phyloP scores from a whole-genome alignment of 2,113 vertebrate species.

The Hippocampus mohnikei region DNA sequence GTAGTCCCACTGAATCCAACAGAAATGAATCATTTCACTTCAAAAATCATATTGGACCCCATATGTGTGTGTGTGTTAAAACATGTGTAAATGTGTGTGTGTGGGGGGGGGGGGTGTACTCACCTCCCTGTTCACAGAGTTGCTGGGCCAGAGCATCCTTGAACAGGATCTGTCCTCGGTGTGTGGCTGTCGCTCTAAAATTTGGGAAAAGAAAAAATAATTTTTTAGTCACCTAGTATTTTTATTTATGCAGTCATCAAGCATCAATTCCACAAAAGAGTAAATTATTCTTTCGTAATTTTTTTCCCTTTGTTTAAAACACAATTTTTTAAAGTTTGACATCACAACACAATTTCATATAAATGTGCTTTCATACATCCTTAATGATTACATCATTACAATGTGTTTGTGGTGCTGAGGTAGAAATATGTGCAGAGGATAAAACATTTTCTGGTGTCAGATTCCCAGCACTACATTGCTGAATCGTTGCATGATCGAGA shows the following conservation, averaged over 20 bases:
- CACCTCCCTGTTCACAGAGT: slow-evolving; percentile 97
- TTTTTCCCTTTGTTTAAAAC: not conserved
- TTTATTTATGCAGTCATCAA: not conserved
- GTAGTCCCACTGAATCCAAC: too few species aligned
- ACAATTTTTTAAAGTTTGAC: not conserved
- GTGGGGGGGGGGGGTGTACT: slow-evolving; percentile 29
- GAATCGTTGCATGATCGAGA: slow-evolving; percentile 12
- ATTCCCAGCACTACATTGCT: not conserved
- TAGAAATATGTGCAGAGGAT: slow-evolving; percentile 1
- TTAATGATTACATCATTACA: not conserved
- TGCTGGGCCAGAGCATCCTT: slow-evolving; percentile 98
- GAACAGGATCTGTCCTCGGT: slow-evolving; percentile 95
- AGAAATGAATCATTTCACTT: too few species aligned
- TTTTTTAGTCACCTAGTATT: not conserved
- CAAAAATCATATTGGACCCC: too few species aligned
- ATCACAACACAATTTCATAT: not conserved
- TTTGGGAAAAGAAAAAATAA: slow-evolving; percentile 14
- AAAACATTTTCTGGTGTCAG: not conserved
- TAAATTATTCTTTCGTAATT: not conserved
- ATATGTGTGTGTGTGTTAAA: not conserved
- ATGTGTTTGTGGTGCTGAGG: not conserved
- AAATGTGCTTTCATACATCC: not conserved
- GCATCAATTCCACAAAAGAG: not conserved
- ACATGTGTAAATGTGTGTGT: not conserved
- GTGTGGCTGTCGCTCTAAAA: slow-evolving; percentile 91